Conservation (phyloP, 1,140 invertebrate species). For the Cherax destructor region DNA sequence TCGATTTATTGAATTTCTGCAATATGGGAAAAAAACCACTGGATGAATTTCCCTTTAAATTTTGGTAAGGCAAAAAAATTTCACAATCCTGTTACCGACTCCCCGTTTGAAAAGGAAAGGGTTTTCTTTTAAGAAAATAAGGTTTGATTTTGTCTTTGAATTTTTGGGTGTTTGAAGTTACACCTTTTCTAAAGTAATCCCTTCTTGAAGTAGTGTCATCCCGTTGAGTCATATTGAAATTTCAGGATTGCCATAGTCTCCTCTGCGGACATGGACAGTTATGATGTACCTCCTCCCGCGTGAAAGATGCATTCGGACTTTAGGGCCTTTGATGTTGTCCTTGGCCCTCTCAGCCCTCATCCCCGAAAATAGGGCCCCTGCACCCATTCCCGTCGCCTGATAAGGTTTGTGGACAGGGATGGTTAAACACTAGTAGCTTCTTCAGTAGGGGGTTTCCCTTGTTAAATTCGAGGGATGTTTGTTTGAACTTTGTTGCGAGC, state of each 20-base stretch:
- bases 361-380: neutral
- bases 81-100: too few species aligned
- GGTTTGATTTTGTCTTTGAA: too few species aligned
- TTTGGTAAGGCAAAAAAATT: too few species aligned
- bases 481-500: neutral
- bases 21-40: too few species aligned
- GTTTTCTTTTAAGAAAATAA: too few species aligned
- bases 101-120: too few species aligned
- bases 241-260: slow-evolving; percentile 23
- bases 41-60: too few species aligned
- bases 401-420: slow-evolving; percentile 25
- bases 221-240: slow-evolving; percentile 30
- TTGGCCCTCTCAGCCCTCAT: neutral
- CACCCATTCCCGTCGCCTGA: slow-evolving; percentile 8
- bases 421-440: slow-evolving; percentile 22
- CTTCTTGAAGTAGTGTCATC: slow-evolving; percentile 32
- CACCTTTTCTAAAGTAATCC: slow-evolving; percentile 38
- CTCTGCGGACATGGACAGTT: slow-evolving; percentile 43
- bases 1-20: too few species aligned
- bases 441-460: neutral
- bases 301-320: neutral
- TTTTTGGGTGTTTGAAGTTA: neutral
- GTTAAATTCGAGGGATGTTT: neutral
- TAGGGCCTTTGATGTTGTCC: slow-evolving; percentile 14
- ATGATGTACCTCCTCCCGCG: neutral